These are phyloP conservation scores for Euglossa dilemma DNA, from an alignment of 1,140 invertebrate genomes.

Conservation along the genomic window DNA sequence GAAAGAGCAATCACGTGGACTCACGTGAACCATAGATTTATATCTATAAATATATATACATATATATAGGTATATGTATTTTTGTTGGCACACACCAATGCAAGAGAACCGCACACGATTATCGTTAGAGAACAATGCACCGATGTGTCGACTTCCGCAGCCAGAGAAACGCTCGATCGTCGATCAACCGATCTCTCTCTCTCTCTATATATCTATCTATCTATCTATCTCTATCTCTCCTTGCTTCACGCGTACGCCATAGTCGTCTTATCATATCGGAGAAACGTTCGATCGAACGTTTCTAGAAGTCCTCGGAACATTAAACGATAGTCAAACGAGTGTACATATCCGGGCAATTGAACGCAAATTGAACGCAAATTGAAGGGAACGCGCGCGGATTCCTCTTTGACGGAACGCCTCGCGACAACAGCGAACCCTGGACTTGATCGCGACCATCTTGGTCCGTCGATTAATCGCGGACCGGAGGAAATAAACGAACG, in stretches of 20 bases:
- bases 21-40: slow-evolving; percentile 6
- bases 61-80: slow-evolving; percentile 19
- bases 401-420: background rate
- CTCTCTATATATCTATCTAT: too few relatives aligned
- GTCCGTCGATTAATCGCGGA: background rate
- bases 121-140: slow-evolving; percentile 12
- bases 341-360: background rate
- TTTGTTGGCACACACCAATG: slow-evolving; percentile 25
- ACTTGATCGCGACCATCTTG: background rate
- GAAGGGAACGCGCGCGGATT: background rate
- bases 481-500: background rate
- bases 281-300: background rate
- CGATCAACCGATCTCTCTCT: background rate
- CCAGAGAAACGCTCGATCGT: background rate
- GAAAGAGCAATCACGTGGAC: background rate
- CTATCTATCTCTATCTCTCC: too few relatives aligned
- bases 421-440: background rate
- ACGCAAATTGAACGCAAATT: background rate
- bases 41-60: background rate
- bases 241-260: too few relatives aligned
- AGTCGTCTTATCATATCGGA: too few relatives aligned
- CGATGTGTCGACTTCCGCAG: background rate
- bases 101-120: slow-evolving; percentile 25
- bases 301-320: background rate
- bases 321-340: slow-evolving; percentile 2